phyloP scores from a whole-genome alignment of 2,888 invertebrate genomes.

The Polyommatus iphigenia region DNA sequence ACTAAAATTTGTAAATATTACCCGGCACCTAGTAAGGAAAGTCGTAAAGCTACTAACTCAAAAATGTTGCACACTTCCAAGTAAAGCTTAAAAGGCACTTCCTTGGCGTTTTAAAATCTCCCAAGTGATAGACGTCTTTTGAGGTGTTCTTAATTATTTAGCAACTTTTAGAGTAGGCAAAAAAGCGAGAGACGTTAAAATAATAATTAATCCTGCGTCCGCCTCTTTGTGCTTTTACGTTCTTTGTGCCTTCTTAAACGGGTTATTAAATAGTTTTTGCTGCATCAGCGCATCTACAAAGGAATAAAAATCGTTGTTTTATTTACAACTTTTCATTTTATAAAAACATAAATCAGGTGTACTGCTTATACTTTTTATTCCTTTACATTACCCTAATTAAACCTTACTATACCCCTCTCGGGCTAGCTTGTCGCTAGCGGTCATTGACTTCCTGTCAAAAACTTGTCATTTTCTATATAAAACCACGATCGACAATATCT shows the following conservation, averaged over 20 bases:
- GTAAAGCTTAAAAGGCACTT: constrained; percentile 44
- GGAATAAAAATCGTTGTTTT: constrained; percentile 41
- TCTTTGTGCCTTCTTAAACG: constrained; percentile 63
- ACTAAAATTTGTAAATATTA: constrained; percentile 28
- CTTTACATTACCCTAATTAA: too few species aligned
- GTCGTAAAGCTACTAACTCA: constrained; percentile 37
- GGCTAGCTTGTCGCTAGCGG: too few species aligned
- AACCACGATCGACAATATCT: too few species aligned
- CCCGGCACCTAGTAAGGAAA: constrained; percentile 35
- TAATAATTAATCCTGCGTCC: constrained; percentile 77
- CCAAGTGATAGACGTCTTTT: constrained; percentile 61
- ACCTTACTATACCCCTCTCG: too few species aligned
- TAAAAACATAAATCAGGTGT: neutral
- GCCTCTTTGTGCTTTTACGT: constrained; percentile 62
- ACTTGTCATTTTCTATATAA: too few species aligned
- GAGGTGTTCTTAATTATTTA: constrained; percentile 75
- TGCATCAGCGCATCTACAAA: constrained; percentile 61
- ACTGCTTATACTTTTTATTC: too few species aligned
- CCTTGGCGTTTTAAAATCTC: constrained; percentile 52
- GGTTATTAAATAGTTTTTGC: constrained; percentile 77
- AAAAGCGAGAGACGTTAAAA: constrained; percentile 77
- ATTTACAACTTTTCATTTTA: neutral
- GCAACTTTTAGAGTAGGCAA: constrained; percentile 74
- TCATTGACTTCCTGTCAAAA: too few species aligned
- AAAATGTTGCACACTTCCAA: constrained; percentile 28